Evolutionary conservation across 2,113 vertebrate genomes (phyloP).

Genomic region (Sciurus niger): DNA sequence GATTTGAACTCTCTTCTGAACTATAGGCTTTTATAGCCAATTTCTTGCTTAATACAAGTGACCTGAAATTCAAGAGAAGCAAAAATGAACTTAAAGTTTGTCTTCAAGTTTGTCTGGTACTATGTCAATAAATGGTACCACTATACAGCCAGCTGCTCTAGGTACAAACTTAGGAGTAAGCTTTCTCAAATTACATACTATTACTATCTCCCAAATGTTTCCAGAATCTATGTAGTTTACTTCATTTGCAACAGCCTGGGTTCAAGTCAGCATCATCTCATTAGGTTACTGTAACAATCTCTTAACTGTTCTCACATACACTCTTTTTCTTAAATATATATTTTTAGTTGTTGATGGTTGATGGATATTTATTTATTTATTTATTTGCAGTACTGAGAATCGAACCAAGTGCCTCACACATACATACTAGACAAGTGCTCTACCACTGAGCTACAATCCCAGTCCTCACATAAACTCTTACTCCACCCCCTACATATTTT

Average conservation of each 20-base stretch:
- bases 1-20: background rate
- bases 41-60: background rate
- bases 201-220: conserved; percentile 7
- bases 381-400: too few relatives aligned
- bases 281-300: background rate
- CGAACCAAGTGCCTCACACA: too few relatives aligned
- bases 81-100: background rate
- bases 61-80: conserved; percentile 36
- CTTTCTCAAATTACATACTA: conserved; percentile 45
- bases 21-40: background rate
- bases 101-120: background rate
- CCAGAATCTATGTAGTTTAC: background rate
- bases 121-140: conserved; percentile 18
- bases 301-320: background rate
- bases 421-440: too few relatives aligned
- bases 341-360: too few relatives aligned
- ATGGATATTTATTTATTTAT: too few relatives aligned
- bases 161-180: background rate
- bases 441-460: too few relatives aligned
- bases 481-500: background rate
- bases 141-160: background rate
- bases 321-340: background rate
- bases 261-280: background rate
- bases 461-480: background rate
- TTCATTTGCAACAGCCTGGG: background rate